A percentile compares a stretch with the other conserved stretches of the same genome.
phyloP scores from a whole-genome alignment of 1,140 invertebrate genomes.

The Adelges cooleyi region DNA sequence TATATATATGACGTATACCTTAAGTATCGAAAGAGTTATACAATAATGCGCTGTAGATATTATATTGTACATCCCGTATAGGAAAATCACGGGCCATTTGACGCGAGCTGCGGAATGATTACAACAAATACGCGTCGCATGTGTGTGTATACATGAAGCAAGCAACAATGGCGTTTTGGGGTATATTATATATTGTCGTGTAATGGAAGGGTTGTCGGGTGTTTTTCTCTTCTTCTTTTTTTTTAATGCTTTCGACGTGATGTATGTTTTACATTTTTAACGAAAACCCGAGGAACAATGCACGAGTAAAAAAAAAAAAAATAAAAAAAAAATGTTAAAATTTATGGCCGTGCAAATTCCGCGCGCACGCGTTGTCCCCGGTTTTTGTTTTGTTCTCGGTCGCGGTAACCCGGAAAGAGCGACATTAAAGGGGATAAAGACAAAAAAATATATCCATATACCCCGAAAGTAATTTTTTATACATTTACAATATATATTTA shows the following conservation, averaged over 20 bases:
- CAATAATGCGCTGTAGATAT: not conserved
- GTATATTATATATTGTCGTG: too few species aligned
- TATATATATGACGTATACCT: too few species aligned
- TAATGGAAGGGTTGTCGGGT: not conserved
- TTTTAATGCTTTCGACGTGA: slow-evolving; percentile 8
- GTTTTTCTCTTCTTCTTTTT: slow-evolving; percentile 2
- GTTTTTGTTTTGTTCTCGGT: slow-evolving; percentile 15
- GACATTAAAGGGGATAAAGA: slow-evolving; percentile 27
- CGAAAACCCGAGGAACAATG: slow-evolving; percentile 14
- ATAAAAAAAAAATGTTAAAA: slow-evolving; percentile 5
- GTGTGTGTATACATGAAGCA: too few species aligned
- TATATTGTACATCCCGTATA: not conserved
- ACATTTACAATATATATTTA: too few species aligned
- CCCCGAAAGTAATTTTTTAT: slow-evolving; percentile 10
- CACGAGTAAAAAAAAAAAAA: slow-evolving; percentile 5
- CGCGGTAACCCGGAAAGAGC: slow-evolving; percentile 23
- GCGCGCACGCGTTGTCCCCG: not conserved
- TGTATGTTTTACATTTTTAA: slow-evolving; percentile 29
- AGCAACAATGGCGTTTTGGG: not conserved
- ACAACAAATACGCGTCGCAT: not conserved
- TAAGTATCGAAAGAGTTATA: too few species aligned
- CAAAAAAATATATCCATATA: slow-evolving; percentile 19
- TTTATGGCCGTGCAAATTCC: slow-evolving; percentile 24
- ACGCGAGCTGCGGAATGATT: not conserved
- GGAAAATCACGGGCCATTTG: slow-evolving; percentile 13